Base-by-base conservation (phyloP, 2,888 invertebrate species). In the Mimumesa dahlbomi region DNA sequence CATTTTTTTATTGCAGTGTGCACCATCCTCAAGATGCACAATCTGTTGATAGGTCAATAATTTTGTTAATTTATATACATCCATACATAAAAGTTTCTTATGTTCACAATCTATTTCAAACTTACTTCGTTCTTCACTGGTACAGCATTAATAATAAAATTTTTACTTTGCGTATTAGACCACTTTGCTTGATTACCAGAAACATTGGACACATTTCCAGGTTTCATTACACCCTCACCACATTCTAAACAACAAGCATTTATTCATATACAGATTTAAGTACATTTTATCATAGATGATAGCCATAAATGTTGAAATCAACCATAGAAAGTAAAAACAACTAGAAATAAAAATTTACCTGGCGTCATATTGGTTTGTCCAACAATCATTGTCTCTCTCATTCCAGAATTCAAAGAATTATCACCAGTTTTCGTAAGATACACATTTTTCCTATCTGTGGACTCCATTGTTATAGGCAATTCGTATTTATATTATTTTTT, bases 1-100 rank as follows among this genome's bases (percentile, higher is more conserved):
- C 77, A 82, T 79, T 62, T 80, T 80, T 42, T 82, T 80, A 63
- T 80, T 80, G 74, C 80, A 79, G 57, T 82, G 76, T 2, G 76
- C 79, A 18, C 82, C 82, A 14, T 82, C 82, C 45, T 80, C 80
- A 6, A 82, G 67, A 19, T 82, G 82, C 7, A 82, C 82, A 22
- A 80, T 82, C 82, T 80, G 53, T 18, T 36, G 40, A 58, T 25
- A 21, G 7, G 42, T 42, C 6, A 29, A 34, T 9, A 31, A 40
- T 52, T 14, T 40, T 11, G 38, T 62, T 49, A 45, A 38, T 21
- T 9, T 38, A 6, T 19, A 54, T 9, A 25, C 1, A 18, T 4
- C 1, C 5, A 6, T 19, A 1, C 1, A 34, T 6, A 42, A 38
- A 53, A 7, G 6, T 0, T 16, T 6, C 2, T 0, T 11, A 18